Evolutionary conservation across 2,113 vertebrate genomes (phyloP).

Genomic region (Strix uralensis): DNA sequence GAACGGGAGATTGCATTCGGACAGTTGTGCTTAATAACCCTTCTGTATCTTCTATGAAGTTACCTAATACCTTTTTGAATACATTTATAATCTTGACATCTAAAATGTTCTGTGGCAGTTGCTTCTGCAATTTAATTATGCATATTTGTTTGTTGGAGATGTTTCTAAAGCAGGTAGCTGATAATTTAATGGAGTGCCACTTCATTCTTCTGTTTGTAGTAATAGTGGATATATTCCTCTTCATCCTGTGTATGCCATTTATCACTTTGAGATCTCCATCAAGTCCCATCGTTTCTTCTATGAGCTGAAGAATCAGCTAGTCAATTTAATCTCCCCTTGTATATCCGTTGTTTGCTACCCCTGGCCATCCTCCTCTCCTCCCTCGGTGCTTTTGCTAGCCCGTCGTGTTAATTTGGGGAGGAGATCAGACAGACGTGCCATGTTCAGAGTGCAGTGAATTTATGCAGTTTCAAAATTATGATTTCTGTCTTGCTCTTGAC

Average conservation of each 20-base stretch:
- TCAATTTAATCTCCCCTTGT: background rate
- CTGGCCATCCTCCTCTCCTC: background rate
- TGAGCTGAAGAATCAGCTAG: background rate
- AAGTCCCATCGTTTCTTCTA: background rate
- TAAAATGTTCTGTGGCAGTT: background rate
- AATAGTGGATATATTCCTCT: background rate
- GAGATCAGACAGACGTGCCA: accelerated
- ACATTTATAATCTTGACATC: background rate
- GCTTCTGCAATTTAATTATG: background rate
- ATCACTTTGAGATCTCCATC: background rate
- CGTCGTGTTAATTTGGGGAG: background rate
- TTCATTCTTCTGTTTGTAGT: slow-evolving; percentile 8
- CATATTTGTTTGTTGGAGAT: slow-evolving; percentile 12
- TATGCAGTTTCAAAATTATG: background rate
- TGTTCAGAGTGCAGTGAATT: background rate
- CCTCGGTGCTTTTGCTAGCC: background rate
- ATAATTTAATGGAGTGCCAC: slow-evolving; percentile 14
- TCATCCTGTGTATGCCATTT: background rate
- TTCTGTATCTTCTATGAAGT: background rate
- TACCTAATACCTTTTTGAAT: background rate
- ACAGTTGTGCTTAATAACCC: background rate
- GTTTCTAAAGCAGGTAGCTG: slow-evolving; percentile 26
- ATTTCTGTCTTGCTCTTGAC: background rate
- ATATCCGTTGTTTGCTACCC: background rate
- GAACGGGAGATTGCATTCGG: background rate